A percentile compares a stretch with the other conserved stretches of the same genome.
Conservation (phyloP, 1,140 invertebrate genomes). For the Atta colombica region DNA sequence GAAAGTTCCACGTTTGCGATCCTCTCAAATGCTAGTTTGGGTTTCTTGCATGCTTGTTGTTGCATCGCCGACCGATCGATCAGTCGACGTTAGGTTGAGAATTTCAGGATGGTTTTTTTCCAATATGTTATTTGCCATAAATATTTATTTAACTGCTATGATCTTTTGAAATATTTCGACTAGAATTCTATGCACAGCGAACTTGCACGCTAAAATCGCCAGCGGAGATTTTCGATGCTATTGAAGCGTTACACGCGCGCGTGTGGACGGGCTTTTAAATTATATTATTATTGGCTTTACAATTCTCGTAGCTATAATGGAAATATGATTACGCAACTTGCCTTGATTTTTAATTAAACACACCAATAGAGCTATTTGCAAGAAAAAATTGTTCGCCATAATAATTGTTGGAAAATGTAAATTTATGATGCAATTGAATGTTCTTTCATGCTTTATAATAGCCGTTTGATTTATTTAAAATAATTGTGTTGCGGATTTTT, state of each 20-base stretch:
- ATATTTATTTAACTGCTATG: conserved; percentile 7
- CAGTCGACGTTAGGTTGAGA: conserved; percentile 12
- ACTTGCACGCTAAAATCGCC: not conserved
- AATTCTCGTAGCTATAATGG: conserved; percentile 32
- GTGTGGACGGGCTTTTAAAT: conserved; percentile 29
- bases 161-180: conserved; percentile 41
- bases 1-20: conserved; percentile 59
- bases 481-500: conserved; percentile 30
- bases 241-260: conserved; percentile 18
- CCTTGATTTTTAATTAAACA: conserved; percentile 67
- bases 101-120: not conserved
- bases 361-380: conserved; percentile 16
- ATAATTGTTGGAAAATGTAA: conserved; percentile 27
- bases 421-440: conserved; percentile 34
- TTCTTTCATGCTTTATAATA: not conserved
- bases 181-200: conserved; percentile 1
- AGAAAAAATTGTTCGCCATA: conserved; percentile 36
- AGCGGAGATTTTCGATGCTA: conserved; percentile 9
- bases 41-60: conserved; percentile 47
- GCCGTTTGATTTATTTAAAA: not conserved
- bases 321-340: conserved; percentile 57
- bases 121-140: conserved; percentile 22
- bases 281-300: conserved; percentile 33
- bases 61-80: conserved; percentile 47
- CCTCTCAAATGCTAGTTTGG: conserved; percentile 19